Evolutionary conservation across 1,140 invertebrate genomes (phyloP).

Genomic region (Neotoxoptera formosana): DNA sequence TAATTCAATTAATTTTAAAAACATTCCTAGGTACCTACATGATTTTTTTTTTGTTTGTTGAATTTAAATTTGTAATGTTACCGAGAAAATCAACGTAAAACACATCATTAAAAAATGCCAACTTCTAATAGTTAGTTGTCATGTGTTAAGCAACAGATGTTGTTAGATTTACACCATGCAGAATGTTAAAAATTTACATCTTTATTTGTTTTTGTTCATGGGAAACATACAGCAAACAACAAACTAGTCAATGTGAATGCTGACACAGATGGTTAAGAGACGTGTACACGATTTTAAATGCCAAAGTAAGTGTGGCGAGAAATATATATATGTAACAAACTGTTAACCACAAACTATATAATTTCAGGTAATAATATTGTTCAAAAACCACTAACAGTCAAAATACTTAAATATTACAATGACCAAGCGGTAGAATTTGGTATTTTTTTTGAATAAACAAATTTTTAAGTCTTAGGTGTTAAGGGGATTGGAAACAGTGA

Average conservation of each 20-base stretch:
- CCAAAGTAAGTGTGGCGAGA: background rate
- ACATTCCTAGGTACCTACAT: background rate
- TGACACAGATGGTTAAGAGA: conserved; percentile 25
- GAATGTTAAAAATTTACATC: background rate
- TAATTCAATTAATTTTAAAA: background rate
- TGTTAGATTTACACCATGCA: background rate
- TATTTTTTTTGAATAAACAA: background rate
- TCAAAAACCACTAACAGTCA: background rate
- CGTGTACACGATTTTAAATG: background rate
- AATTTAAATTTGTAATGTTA: background rate
- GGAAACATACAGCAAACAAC: background rate
- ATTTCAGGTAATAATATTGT: background rate
- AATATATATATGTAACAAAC: background rate
- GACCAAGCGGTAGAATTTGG: too few relatives aligned
- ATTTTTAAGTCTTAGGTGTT: background rate
- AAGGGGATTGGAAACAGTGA: too few relatives aligned
- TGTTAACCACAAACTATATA: background rate
- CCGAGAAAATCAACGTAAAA: background rate
- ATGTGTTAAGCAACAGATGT: background rate
- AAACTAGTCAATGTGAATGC: background rate
- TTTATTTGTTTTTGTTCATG: background rate
- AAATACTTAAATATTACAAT: too few relatives aligned
- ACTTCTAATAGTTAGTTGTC: background rate
- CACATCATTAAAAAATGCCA: background rate
- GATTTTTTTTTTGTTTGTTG: background rate